Base-by-base conservation (phyloP, 2,888 invertebrate genomes). In the Syrphus vitripennis region DNA sequence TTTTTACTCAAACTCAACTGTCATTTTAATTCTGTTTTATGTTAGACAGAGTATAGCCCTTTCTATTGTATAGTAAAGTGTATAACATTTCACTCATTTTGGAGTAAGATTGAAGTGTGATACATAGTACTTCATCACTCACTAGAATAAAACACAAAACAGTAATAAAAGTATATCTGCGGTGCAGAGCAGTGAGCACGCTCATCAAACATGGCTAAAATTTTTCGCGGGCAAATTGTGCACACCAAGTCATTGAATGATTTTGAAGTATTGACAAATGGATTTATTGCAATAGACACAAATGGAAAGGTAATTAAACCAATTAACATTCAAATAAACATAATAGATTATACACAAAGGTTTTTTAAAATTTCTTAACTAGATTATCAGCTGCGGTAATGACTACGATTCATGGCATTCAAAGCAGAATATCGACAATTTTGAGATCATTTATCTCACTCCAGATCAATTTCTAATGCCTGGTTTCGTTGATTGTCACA, bases 401-500 rank as follows among this genome's bases (percentile, higher is more conserved):
- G 88, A 90, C 21, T 90, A 90, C 55, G 87, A 89, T 26, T 78
- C 90, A n/a, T 91, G 91, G 91, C 63, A 87, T 1, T 16, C 65
- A 34, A 34, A 69, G 0, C n/a, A 76, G 37, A 65, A 77, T 75
- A 40, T 14, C 1, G 57, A 70, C 6, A 19, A 88, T 24, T 65
- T 77, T 42, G 80, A 90, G 70, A 83, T 87, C 34, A 88, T 90
- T 50, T 78, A 74, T 1, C 87, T 94, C 7, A 90, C 89, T 9
- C 88, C 91, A 4, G 91, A 92, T 63, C 95, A 97, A 92, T 95
- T 98, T 90, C 91, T 98, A 14, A 95, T 97, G 91, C 98, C 98
- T 0, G 98, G 98, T 0, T 94, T 98, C 81, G 94, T 98, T 3
- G 98, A 98, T 92, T 96, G 97, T 24, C 98, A 98, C 90, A 96